Percentiles rank a stretch among this genome's conserved stretches.
phyloP scores from a whole-genome alignment of 1,140 invertebrate genomes.

The Drosophila funebris region DNA sequence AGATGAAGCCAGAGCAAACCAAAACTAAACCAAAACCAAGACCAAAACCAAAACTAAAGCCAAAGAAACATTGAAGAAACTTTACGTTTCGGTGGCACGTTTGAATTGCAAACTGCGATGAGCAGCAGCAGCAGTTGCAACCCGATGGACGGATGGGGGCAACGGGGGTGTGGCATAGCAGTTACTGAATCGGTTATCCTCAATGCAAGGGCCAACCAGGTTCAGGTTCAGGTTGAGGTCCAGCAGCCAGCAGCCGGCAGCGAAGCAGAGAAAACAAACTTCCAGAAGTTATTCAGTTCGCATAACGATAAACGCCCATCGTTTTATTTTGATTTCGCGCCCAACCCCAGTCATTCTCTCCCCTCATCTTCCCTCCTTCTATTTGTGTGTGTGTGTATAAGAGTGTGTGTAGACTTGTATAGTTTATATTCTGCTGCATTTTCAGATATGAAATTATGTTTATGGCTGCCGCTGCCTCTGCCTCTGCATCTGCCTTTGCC shows the following conservation, averaged over 20 bases:
- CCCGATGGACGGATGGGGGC: not conserved
- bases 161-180: not conserved
- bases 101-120: constrained; percentile 42
- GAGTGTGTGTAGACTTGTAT: constrained; percentile 14
- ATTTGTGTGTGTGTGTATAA: not conserved
- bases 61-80: constrained; percentile 40
- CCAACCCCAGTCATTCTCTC: constrained; percentile 31
- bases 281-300: constrained; percentile 80
- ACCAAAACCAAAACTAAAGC: constrained; percentile 29
- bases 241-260: not conserved
- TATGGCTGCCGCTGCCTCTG: constrained; percentile 53
- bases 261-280: constrained; percentile 67
- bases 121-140: not conserved
- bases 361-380: not conserved
- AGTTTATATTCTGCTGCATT: constrained; percentile 73
- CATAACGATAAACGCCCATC: constrained; percentile 80
- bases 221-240: constrained; percentile 20
- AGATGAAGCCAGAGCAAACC: constrained; percentile 27
- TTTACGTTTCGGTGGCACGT: constrained; percentile 50
- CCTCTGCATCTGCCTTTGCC: constrained; percentile 33
- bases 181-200: constrained; percentile 32
- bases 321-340: constrained; percentile 74
- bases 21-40: constrained; percentile 32
- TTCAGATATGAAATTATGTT: constrained; percentile 77
- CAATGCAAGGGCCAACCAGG: constrained; percentile 40